These are phyloP conservation scores for Napeogenes inachia DNA, from an alignment of 2,888 invertebrate genomes.

Conservation along the genomic window DNA sequence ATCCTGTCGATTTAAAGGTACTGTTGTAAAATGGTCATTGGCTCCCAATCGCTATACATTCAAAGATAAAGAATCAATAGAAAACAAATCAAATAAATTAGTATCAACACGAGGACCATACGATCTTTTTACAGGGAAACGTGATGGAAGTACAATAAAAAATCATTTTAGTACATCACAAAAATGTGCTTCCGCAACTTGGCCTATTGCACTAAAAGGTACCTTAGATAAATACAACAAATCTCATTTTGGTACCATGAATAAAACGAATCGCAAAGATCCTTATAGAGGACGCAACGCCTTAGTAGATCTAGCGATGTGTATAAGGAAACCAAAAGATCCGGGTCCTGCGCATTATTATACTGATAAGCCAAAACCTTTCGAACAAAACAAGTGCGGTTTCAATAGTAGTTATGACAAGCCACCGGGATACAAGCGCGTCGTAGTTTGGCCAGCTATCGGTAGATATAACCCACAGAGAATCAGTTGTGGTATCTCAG, in stretches of 20 bases:
- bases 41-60: slow-evolving; percentile 62
- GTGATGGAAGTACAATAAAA: slow-evolving; percentile 70
- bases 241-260: slow-evolving; percentile 56
- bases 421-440: slow-evolving; percentile 53
- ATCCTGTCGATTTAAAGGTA: slow-evolving; percentile 58
- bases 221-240: slow-evolving; percentile 53
- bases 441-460: slow-evolving; percentile 63
- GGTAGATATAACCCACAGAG: slow-evolving; percentile 50
- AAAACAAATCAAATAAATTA: slow-evolving; percentile 54
- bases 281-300: slow-evolving; percentile 66
- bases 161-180: slow-evolving; percentile 66
- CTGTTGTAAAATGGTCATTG: slow-evolving; percentile 49
- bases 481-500: slow-evolving; percentile 42
- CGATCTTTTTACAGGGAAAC: slow-evolving; percentile 68
- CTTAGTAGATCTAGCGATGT: slow-evolving; percentile 69
- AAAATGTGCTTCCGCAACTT: slow-evolving; percentile 49
- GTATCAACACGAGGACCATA: slow-evolving; percentile 64
- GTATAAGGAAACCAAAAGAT: slow-evolving; percentile 61
- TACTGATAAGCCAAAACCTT: slow-evolving; percentile 39
- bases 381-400: slow-evolving; percentile 44
- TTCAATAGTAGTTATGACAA: slow-evolving; percentile 64
- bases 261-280: slow-evolving; percentile 52
- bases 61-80: slow-evolving; percentile 54
- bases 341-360: slow-evolving; percentile 75
- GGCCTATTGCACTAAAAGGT: slow-evolving; percentile 57